Conservation (phyloP, 2,797 vertebrate species). For the Melanotaenia pygmaea region DNA sequence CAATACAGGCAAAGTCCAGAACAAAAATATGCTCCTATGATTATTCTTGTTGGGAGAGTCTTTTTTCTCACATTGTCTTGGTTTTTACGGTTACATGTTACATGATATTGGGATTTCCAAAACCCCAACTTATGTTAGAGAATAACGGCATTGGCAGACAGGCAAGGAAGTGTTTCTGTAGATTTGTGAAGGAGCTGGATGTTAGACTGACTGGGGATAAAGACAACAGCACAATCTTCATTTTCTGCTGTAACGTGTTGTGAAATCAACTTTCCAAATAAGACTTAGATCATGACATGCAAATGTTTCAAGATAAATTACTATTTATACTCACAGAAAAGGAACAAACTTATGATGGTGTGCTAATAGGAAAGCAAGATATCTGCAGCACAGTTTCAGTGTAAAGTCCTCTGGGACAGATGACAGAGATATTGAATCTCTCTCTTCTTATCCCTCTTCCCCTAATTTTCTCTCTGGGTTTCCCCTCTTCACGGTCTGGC, state of each 20-base stretch:
- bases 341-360: not conserved
- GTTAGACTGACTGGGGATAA: constrained; percentile 17
- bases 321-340: not conserved
- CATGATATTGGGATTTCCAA: constrained; percentile 24
- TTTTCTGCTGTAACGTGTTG: constrained; percentile 10
- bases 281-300: not conserved
- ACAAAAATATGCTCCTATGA: constrained; percentile 13
- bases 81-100: constrained; percentile 6
- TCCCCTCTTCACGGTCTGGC: constrained; percentile 29
- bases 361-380: constrained; percentile 31
- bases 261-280: constrained; percentile 27
- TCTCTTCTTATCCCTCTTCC: constrained; percentile 36
- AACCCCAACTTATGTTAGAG: constrained; percentile 48
- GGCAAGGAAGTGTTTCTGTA: constrained; percentile 27
- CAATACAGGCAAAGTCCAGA: not conserved
- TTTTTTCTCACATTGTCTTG: constrained; percentile 19
- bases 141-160: constrained; percentile 34
- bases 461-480: constrained; percentile 22
- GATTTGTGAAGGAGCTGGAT: constrained; percentile 45
- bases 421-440: constrained; percentile 25
- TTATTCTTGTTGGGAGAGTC: constrained; percentile 14
- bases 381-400: constrained; percentile 22
- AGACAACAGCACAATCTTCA: not conserved
- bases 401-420: constrained; percentile 26
- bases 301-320: not conserved